Evolutionary conservation across 2,113 vertebrate species (phyloP).

Genomic region (Semicossyphus pulcher): DNA sequence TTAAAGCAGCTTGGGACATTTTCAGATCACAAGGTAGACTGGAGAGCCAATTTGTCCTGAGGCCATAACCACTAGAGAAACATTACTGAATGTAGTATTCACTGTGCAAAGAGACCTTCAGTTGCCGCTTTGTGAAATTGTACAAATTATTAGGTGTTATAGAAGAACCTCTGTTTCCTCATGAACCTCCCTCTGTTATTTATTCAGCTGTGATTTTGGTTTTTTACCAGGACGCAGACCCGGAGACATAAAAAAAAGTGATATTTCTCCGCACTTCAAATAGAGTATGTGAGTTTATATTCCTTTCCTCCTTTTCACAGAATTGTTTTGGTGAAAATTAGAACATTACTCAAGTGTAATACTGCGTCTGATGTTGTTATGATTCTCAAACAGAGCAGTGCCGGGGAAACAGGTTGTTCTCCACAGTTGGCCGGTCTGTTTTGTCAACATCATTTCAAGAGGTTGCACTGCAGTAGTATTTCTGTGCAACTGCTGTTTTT

Average conservation of each 20-base stretch:
- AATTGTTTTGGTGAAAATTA: constrained; percentile 30
- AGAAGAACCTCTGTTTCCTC: neutral
- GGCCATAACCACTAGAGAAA: neutral
- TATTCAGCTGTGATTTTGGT: constrained; percentile 1
- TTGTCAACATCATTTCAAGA: constrained; percentile 61
- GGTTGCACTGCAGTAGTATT: constrained; percentile 35
- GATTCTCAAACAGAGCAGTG: constrained; percentile 10
- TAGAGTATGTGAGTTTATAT: neutral
- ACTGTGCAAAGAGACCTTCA: neutral
- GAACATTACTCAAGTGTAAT: constrained; percentile 35
- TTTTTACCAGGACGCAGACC: neutral
- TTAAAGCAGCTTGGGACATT: too few species aligned
- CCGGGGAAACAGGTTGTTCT: constrained; percentile 29
- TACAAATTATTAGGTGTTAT: neutral
- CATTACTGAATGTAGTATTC: neutral
- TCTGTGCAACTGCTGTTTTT: constrained; percentile 40
- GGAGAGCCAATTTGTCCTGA: neutral
- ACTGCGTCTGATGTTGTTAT: constrained; percentile 40
- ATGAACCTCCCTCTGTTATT: neutral
- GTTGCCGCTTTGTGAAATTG: neutral
- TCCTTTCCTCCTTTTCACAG: neutral
- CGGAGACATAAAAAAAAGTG: neutral
- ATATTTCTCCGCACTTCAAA: constrained; percentile 10
- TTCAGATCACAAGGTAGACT: too few species aligned
- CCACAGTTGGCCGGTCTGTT: constrained; percentile 51